Evolutionary conservation across 2,113 vertebrate genomes (phyloP).

Genomic region (Toxotes jaculatrix): DNA sequence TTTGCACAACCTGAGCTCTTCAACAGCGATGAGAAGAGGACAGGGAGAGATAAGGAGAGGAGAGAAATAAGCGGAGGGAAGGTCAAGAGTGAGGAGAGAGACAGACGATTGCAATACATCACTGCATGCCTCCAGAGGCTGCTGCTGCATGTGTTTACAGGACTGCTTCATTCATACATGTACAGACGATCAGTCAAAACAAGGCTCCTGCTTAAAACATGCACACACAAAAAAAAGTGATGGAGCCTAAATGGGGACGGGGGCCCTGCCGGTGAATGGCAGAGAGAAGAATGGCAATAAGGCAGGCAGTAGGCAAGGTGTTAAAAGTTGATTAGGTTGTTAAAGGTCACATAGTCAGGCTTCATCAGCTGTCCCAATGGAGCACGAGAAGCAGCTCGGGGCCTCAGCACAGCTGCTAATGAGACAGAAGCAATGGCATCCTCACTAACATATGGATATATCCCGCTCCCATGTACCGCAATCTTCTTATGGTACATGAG

Average conservation of each 20-base stretch:
- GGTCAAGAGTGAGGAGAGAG: conserved; percentile 63
- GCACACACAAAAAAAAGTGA: not conserved
- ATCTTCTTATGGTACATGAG: conserved; percentile 47
- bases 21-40: conserved; percentile 34
- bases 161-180: conserved; percentile 47
- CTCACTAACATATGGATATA: conserved; percentile 71
- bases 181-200: conserved; percentile 42
- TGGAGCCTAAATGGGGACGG: conserved; percentile 31
- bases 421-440: conserved; percentile 78
- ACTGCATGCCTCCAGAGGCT: conserved; percentile 51
- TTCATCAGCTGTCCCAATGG: conserved; percentile 81
- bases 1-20: conserved; percentile 19
- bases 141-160: conserved; percentile 54
- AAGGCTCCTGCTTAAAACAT: conserved; percentile 26
- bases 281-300: conserved; percentile 73
- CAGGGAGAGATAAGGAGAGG: conserved; percentile 41
- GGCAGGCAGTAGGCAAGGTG: conserved; percentile 79
- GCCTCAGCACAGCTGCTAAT: conserved; percentile 79
- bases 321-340: conserved; percentile 88
- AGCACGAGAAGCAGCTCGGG: conserved; percentile 71
- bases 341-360: conserved; percentile 86
- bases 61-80: conserved; percentile 60
- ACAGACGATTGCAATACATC: conserved; percentile 57
- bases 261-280: conserved; percentile 49
- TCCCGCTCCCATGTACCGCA: conserved; percentile 43